Conservation (phyloP, 2,888 invertebrate species). For the Eustalomyia histrio region DNA sequence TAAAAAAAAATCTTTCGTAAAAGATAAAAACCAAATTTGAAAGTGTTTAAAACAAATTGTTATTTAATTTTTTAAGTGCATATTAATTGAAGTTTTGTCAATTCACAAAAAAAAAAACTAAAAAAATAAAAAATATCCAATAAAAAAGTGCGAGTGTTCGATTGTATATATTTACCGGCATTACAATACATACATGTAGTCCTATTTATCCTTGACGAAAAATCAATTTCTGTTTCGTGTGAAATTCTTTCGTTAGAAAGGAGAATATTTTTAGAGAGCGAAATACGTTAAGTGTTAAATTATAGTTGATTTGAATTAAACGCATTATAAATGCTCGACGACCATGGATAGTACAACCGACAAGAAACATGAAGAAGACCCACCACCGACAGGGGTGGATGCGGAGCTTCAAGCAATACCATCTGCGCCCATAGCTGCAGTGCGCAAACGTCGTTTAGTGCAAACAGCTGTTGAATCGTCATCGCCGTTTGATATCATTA, state of each 20-base stretch:
- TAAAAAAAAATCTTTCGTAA: constrained; percentile 9
- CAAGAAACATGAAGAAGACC: constrained; percentile 71
- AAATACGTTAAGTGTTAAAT: constrained; percentile 20
- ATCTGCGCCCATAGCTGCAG: constrained; percentile 71
- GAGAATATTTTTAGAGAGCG: constrained; percentile 15
- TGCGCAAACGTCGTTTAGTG: constrained; percentile 71
- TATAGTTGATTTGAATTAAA: constrained; percentile 23
- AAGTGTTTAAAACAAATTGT: neutral
- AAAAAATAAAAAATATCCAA: constrained; percentile 29
- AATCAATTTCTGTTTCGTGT: constrained; percentile 71
- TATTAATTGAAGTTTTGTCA: constrained; percentile 34
- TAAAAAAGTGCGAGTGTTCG: constrained; percentile 3
- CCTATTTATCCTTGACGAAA: constrained; percentile 67
- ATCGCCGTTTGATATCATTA: constrained; percentile 26
- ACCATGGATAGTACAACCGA: constrained; percentile 76
- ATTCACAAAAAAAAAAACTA: constrained; percentile 12
- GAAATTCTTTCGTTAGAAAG: constrained; percentile 15
- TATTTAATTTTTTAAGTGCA: constrained; percentile 35
- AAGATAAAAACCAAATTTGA: constrained; percentile 1
- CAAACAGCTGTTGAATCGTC: constrained; percentile 69
- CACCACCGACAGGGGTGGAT: constrained; percentile 68
- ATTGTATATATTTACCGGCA: constrained; percentile 37
- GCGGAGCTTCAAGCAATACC: constrained; percentile 57
- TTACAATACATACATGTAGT: constrained; percentile 19
- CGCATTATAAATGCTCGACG: constrained; percentile 58